These are phyloP conservation scores for Lepisosteus osseus DNA, from an alignment of 2,113 vertebrate genomes.

Conservation along the genomic window DNA sequence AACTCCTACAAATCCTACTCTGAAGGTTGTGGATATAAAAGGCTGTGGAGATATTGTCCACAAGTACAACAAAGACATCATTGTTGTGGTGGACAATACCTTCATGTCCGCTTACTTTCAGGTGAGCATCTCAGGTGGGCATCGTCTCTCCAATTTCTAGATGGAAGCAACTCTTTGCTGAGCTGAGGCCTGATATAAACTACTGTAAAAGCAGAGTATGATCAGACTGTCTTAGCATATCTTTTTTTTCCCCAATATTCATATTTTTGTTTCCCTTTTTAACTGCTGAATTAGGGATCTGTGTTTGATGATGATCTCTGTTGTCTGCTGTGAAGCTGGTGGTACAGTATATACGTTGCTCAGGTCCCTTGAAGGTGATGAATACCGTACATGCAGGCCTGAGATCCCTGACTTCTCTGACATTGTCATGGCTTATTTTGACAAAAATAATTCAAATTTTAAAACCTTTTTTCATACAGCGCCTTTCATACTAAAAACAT, in stretches of 20 bases:
- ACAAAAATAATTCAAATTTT: no score
- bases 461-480: no score
- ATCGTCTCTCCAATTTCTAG: neutral
- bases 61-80: constrained; percentile 64
- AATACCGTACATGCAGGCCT: no score
- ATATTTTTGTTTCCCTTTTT: neutral
- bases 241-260: neutral
- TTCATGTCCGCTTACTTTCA: constrained; percentile 97
- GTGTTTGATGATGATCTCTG: no score
- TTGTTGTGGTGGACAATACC: constrained; percentile 89
- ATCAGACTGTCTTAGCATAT: neutral
- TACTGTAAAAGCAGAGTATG: no score
- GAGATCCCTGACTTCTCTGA: no score
- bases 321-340: no score
- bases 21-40: constrained; percentile 86
- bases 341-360: no score
- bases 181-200: constrained; percentile 4
- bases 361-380: no score
- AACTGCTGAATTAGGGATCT: no score
- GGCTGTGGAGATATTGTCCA: constrained; percentile 71
- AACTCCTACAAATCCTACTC: constrained; percentile 82
- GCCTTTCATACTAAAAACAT: no score
- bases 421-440: no score
- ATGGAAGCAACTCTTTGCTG: constrained; percentile 17
- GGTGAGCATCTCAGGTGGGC: constrained; percentile 58